Base-by-base conservation (phyloP, 2,797 vertebrate genomes). In the Eulemur rubriventer region DNA sequence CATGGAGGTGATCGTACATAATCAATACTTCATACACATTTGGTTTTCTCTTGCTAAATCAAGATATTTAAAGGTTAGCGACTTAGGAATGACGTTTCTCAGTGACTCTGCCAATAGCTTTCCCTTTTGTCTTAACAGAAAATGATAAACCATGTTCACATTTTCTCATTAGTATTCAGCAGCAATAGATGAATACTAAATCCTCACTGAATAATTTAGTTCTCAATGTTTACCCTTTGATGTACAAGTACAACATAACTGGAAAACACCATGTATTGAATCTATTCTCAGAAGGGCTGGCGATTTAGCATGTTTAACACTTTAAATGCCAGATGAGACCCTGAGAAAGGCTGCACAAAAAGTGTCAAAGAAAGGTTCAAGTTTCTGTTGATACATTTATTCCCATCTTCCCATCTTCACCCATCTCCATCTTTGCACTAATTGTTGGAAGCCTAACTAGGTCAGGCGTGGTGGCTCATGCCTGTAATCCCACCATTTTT, bases 141-240 rank as follows among this genome's bases (percentile, higher is more conserved):
- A 89, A 79, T 80, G 41, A 79, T 93, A 94, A 88, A 63, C 38
- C 35, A 33, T 43, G 95, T 97, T 97, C 91, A 82, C 94, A 76
- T 97, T 59, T 76, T 94, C 95, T 96, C 94, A 97, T 98, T 98
- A 97, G 95, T 96, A 97, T 97, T 98, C 97, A 93, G 20, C n/a
- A 97, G 95, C 95, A 98, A 93, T 97, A 97, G 95, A 94, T 89
- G 96, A 96, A 96, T 97, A 83, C 93, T 97, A 98, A 98, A 98
- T 98, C 96, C 96, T 97, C 97, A 97, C 96, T 98, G 98, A 98
- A 98, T 98, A 98, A 98, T 98, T 98, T 98, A 98, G 67, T 52
- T 97, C 80, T 89, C 98, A 97, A 96, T 97, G 92, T 98, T 98
- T 98, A 96, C 97, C 76, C 97, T 96, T 98, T 97, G 94, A 97